Base-by-base conservation (phyloP, 2,797 vertebrate species). In the Falco rusticolus region DNA sequence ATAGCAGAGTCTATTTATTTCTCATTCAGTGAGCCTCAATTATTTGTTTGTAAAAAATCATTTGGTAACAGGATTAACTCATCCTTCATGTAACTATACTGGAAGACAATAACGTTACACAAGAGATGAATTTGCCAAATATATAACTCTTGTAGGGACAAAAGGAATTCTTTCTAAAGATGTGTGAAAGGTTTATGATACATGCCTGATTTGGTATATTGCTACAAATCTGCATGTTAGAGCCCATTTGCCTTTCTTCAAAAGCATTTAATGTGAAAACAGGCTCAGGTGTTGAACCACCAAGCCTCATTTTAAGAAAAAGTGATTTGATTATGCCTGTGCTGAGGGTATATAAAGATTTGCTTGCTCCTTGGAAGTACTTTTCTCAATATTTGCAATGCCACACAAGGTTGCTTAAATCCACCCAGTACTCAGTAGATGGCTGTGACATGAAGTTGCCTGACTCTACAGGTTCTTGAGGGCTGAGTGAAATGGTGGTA, bases 81-180 rank as follows among this genome's bases (percentile, higher is more conserved):
- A 74, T 97, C 89, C 93, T 96, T 96, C 93, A 90, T 93, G 92
- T 94, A 94, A 92, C 92, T 88, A 89, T 76, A 74, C 43, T 90
- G 66, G 61, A 96, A 96, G 94, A 97, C 94, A 97, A 93, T 94
- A 96, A 96, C 1, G 41, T 96, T 96, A 97, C 92, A 95, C 89
- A 96, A 97, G 91, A 97, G 89, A 94, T 91, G 84, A 93, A 88
- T 95, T 90, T 96, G 59, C 92, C 89, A 88, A 95, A 93, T 88
- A 93, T 88, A 93, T 94, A 96, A 96, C 94, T 96, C 94, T 97
- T 93, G 84, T 86, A 94, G 92, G 89, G 92, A 97, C 93, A 97
- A 97, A 97, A 92, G 14, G 84, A 90, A 74, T 92, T 96, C 33
- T 97, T 93, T 95, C 84, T 93, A 75, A 92, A 92, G 90, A 69